phyloP scores from a whole-genome alignment of 2,797 vertebrate species.

The Anisognathus igniventris region DNA sequence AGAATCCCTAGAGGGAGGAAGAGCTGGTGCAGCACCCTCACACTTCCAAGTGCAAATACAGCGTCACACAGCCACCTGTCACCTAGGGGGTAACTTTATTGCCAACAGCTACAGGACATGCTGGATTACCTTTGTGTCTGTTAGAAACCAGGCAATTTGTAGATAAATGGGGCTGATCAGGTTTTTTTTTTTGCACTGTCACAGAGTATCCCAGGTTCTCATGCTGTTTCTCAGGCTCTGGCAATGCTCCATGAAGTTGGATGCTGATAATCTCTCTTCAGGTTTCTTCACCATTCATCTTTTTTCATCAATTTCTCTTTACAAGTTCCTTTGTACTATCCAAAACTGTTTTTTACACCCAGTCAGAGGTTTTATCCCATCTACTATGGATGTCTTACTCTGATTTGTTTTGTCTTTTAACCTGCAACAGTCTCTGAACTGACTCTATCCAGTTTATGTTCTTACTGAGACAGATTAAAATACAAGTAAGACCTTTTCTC shows the following conservation, averaged over 20 bases:
- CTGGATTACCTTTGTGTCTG: neutral
- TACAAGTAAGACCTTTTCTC: neutral
- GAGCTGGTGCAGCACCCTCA: neutral
- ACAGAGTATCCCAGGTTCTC: neutral
- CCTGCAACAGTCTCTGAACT: neutral
- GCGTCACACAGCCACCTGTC: neutral
- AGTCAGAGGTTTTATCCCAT: neutral
- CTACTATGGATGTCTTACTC: neutral
- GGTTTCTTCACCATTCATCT: neutral
- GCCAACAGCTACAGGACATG: fast-evolving
- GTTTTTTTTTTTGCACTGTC: neutral
- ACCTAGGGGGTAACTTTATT: neutral
- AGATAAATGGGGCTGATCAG: neutral
- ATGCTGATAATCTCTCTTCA: neutral
- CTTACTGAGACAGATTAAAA: neutral
- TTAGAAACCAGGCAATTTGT: neutral
- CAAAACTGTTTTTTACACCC: neutral
- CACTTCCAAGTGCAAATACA: neutral
- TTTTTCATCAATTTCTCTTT: neutral
- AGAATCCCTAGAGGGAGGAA: neutral
- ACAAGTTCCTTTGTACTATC: neutral
- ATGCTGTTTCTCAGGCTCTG: neutral
- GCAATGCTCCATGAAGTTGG: neutral
- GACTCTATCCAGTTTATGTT: neutral
- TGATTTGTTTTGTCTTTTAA: neutral